Conservation (phyloP, 2,888 invertebrate species). For the Galeopsomyia nigrocyanea region DNA sequence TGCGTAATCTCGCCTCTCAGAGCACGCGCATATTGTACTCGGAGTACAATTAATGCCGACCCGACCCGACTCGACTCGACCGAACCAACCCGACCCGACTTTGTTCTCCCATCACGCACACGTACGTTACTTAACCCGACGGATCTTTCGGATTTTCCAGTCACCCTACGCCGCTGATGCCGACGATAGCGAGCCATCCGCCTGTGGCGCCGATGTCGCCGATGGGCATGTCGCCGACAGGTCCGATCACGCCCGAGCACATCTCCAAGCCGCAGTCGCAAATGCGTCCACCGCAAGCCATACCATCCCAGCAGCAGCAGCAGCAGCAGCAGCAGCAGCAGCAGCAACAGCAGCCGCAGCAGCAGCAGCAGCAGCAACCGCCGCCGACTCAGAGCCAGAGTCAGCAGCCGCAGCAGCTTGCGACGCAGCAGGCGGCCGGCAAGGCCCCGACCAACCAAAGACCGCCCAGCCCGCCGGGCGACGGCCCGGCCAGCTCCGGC, state of each 20-base stretch:
- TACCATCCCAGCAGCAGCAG: slow-evolving; percentile 49
- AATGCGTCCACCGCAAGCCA: background rate
- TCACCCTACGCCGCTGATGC: slow-evolving; percentile 69
- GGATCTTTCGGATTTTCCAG: background rate
- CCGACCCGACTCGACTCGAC: no score
- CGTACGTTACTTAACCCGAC: no score
- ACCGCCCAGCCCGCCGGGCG: slow-evolving; percentile 66
- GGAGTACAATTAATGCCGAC: no score
- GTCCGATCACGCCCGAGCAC: slow-evolving; percentile 51
- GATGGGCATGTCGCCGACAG: slow-evolving; percentile 59
- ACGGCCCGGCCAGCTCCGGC: slow-evolving; percentile 63
- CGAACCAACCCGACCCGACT: no score
- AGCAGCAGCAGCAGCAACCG: background rate
- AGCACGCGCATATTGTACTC: no score
- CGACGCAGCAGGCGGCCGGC: slow-evolving; percentile 16
- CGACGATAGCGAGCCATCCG: slow-evolving; percentile 62
- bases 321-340: slow-evolving; percentile 32
- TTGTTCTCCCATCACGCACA: no score
- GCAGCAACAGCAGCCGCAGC: background rate
- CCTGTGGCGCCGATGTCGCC: slow-evolving; percentile 72
- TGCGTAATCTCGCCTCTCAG: no score
- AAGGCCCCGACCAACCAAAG: slow-evolving; percentile 54
- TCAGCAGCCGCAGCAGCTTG: slow-evolving; percentile 36
- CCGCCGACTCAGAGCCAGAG: background rate
- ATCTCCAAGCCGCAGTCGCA: slow-evolving; percentile 25